Base-by-base conservation (phyloP, 2,888 invertebrate genomes). In the Eristalis tenax region DNA sequence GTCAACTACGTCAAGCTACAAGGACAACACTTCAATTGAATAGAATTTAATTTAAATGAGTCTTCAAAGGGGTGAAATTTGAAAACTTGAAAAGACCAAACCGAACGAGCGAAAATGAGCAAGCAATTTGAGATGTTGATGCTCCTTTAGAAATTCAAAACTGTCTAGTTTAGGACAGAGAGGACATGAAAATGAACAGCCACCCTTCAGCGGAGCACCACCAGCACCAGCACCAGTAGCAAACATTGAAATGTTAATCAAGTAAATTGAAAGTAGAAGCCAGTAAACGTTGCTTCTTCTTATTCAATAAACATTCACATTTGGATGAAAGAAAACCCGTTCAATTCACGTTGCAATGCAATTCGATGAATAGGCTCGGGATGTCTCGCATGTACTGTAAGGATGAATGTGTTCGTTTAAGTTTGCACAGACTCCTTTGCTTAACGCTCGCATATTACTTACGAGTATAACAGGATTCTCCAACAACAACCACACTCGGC, bases 241-340 rank as follows among this genome's bases (percentile, higher is more conserved):
- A 85, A 76, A 82, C 82, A 82, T 71, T 78, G 74, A 86, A 86
- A 86, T 86, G 78, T 82, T 86, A 86, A 86, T 86, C 86, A 86
- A 82, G 74, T 82, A 82, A 86, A 78, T 86, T 86, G 83, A 78
- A 86, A 74, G 63, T 82, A 74, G 78, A 65, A 82, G 73, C 70
- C 32, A 78, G 78, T 71, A 75, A 86, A 75, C 70, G 74, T 70
- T 74, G 35, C 74, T 66, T 73, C 78, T 70, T 81, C 69, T 70
- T 65, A 82, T 83, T 86, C 82, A 82, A 74, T 82, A 74, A 69
- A 66, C 75, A 78, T 77, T 82, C 81, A 50, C 6, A 78, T 82
- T 81, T 80, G 40, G 18, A 50, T 76, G 57, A 73, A 77, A 64
- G 77, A 61, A 68, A 73, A 35, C 50, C 64, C 23, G 26, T 35